A percentile compares a stretch with the other conserved stretches of the same genome.
phyloP scores from a whole-genome alignment of 1,140 invertebrate genomes.

The Saccostrea glomerata region DNA sequence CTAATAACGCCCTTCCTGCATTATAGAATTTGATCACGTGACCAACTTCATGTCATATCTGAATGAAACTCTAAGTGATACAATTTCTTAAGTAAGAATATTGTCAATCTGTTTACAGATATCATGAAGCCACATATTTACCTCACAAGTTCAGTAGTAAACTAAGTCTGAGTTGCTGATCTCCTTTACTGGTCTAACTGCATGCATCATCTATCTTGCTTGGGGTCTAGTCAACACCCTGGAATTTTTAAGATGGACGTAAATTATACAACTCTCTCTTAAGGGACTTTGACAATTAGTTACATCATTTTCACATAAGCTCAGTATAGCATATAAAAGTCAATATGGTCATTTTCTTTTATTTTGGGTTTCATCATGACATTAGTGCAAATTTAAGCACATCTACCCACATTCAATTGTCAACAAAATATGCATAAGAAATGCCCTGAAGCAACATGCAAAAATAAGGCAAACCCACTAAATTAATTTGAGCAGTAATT shows the following conservation, averaged over 20 bases:
- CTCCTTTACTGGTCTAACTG: conserved; percentile 90
- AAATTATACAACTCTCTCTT: background rate
- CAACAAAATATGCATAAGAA: background rate
- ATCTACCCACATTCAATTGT: background rate
- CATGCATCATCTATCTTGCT: conserved; percentile 89
- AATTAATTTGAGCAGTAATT: no score
- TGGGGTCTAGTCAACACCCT: conserved; percentile 94
- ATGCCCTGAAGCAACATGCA: background rate
- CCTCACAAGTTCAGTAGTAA: conserved; percentile 97
- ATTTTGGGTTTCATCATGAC: background rate
- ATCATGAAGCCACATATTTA: conserved; percentile 49
- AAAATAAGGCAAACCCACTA: no score
- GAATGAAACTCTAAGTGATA: no score
- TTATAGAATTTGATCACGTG: no score
- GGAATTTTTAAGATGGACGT: conserved; percentile 39
- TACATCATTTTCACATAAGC: background rate
- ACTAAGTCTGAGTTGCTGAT: conserved; percentile 96
- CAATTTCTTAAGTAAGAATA: no score
- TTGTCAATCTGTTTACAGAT: background rate
- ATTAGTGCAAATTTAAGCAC: background rate
- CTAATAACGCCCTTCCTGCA: no score
- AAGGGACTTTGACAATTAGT: background rate
- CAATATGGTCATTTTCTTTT: background rate
- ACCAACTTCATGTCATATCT: no score
- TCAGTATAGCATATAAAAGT: background rate